Conservation (phyloP, 2,888 invertebrate genomes). For the Xestia xanthographa region DNA sequence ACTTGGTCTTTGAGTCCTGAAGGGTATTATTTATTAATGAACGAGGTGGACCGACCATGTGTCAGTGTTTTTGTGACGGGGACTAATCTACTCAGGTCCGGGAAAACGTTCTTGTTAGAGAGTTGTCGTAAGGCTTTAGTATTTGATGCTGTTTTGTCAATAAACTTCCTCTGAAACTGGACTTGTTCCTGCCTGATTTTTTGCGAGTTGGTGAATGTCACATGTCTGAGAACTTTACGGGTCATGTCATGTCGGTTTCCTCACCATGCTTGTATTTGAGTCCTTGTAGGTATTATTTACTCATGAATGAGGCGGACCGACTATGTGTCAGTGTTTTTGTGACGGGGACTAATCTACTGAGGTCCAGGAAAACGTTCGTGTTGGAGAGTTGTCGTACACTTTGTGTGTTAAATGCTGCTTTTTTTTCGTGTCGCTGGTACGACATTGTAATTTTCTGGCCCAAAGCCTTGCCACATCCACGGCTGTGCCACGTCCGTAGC, state of each 20-base stretch:
- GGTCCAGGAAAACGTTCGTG: conserved; percentile 57
- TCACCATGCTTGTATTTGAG: no score
- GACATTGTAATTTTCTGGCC: no score
- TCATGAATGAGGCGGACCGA: conserved; percentile 45
- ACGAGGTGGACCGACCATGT: conserved; percentile 51
- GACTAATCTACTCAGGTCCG: conserved; percentile 66
- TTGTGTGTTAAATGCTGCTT: not conserved
- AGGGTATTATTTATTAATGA: conserved; percentile 59
- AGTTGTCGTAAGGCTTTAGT: not conserved
- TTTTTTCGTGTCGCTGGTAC: not conserved
- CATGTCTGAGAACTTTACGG: no score
- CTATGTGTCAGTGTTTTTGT: conserved; percentile 69
- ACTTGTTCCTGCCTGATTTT: not conserved
- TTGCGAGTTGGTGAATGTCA: no score
- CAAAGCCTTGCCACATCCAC: no score
- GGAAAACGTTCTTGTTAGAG: conserved; percentile 51
- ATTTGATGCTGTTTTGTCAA: conserved; percentile 9
- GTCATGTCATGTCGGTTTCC: no score
- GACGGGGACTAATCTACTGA: conserved; percentile 67
- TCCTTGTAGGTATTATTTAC: conserved; percentile 52
- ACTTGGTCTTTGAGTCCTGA: conserved; percentile 17
- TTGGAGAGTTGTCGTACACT: conserved; percentile 3
- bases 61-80: conserved; percentile 71
- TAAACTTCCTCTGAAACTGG: not conserved
- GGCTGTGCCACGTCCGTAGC: no score